A percentile compares a stretch with the other conserved stretches of the same genome.
These are phyloP conservation scores for Phyllotreta striolata DNA, from an alignment of 2,888 invertebrate genomes.

Conservation along the genomic window DNA sequence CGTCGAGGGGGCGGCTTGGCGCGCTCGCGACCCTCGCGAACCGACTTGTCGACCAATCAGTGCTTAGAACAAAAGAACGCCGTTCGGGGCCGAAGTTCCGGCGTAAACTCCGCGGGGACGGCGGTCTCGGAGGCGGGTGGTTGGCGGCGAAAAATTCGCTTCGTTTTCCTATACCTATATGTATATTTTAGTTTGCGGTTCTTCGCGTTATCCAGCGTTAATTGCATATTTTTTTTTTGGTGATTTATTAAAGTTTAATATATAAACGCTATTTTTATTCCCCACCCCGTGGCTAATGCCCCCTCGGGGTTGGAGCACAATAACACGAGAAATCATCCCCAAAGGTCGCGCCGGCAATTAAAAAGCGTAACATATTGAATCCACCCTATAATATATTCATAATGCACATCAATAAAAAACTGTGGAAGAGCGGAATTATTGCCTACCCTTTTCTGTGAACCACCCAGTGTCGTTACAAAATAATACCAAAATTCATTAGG, in stretches of 20 bases:
- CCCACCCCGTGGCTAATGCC: neutral
- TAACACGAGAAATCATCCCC: slow-evolving; percentile 19
- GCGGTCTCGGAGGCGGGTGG: slow-evolving; percentile 13
- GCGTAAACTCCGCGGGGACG: slow-evolving; percentile 15
- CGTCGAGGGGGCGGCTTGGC: slow-evolving; percentile 31
- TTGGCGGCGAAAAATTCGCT: neutral
- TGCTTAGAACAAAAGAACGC: slow-evolving; percentile 63
- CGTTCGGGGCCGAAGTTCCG: slow-evolving; percentile 56
- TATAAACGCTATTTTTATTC: too few relatives aligned
- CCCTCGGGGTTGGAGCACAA: neutral
- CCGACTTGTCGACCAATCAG: slow-evolving; percentile 61
- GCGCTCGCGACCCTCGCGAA: slow-evolving; percentile 54
- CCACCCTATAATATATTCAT: slow-evolving; percentile 36
- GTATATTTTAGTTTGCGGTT: too few relatives aligned
- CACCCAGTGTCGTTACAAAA: slow-evolving; percentile 4
- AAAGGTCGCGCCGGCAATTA: slow-evolving; percentile 26
- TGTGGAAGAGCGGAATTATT: slow-evolving; percentile 22
- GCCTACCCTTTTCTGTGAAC: slow-evolving; percentile 26
- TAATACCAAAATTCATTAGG: neutral
- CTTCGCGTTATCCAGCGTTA: too few relatives aligned
- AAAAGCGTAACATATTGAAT: slow-evolving; percentile 30
- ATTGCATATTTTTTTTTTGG: too few relatives aligned
- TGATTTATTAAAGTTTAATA: too few relatives aligned
- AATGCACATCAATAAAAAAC: slow-evolving; percentile 35
- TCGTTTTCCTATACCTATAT: too few relatives aligned